phyloP scores from a whole-genome alignment of 2,797 vertebrate genomes.

The Toxotes lorentzi region DNA sequence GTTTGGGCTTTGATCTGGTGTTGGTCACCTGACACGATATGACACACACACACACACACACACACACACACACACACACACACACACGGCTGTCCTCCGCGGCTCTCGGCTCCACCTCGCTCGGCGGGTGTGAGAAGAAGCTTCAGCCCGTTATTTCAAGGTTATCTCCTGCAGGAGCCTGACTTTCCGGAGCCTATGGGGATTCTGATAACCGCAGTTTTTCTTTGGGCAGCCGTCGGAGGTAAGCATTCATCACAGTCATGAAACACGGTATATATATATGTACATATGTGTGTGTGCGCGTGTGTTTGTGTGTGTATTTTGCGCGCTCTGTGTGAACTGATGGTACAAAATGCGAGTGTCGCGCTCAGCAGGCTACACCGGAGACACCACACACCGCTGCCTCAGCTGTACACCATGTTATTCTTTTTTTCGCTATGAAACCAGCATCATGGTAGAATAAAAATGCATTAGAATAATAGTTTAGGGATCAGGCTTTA shows the following conservation, averaged over 20 bases:
- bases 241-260: slow-evolving; percentile 60
- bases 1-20: slow-evolving; percentile 44
- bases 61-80: slow-evolving; percentile 22
- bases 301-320: neutral
- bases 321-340: neutral
- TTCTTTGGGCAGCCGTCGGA: slow-evolving; percentile 75
- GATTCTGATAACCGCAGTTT: slow-evolving; percentile 59
- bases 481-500: neutral
- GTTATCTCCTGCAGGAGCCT: slow-evolving; percentile 69
- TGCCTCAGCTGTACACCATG: neutral
- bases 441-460: neutral
- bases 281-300: neutral
- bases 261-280: neutral
- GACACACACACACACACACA: slow-evolving; percentile 19
- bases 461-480: neutral
- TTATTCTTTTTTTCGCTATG: neutral
- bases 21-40: slow-evolving; percentile 67
- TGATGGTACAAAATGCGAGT: slow-evolving; percentile 3
- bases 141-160: slow-evolving; percentile 71
- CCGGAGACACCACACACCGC: slow-evolving; percentile 13
- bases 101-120: slow-evolving; percentile 66
- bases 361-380: slow-evolving; percentile 11
- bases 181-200: slow-evolving; percentile 71
- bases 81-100: slow-evolving; percentile 10
- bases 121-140: slow-evolving; percentile 60